Evolutionary conservation across 1,140 invertebrate species (phyloP).

Genomic region (Hermetia illucens): DNA sequence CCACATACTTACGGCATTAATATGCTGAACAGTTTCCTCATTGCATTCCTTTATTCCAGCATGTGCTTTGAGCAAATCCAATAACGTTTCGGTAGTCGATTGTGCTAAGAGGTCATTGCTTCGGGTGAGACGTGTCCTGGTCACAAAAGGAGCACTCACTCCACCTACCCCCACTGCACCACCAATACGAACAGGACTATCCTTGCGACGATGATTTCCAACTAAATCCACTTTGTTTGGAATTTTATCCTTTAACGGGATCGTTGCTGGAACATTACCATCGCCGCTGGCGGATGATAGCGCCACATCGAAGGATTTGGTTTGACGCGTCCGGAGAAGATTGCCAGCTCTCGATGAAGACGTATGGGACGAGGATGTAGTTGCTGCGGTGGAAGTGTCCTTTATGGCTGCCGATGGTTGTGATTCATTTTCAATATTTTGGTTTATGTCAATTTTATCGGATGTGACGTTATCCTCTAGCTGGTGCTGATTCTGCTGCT

Average conservation of each 20-base stretch:
- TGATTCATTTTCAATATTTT: not conserved
- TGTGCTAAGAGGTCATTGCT: slow-evolving; percentile 22
- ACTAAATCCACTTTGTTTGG: too few relatives aligned
- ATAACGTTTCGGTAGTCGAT: slow-evolving; percentile 24
- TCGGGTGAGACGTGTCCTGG: slow-evolving; percentile 4
- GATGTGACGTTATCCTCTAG: too few relatives aligned
- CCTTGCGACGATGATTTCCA: too few relatives aligned
- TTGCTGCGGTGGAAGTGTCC: too few relatives aligned
- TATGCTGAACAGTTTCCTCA: slow-evolving; percentile 25
- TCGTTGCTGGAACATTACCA: too few relatives aligned
- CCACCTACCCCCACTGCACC: too few relatives aligned
- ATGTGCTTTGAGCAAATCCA: slow-evolving; percentile 27
- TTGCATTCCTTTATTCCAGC: slow-evolving; percentile 27
- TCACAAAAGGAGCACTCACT: not conserved
- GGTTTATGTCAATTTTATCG: not conserved
- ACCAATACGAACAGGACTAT: too few relatives aligned
- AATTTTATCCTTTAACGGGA: not conserved
- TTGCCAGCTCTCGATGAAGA: too few relatives aligned
- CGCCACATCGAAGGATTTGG: not conserved
- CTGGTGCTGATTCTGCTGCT: not conserved
- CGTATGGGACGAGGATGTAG: too few relatives aligned
- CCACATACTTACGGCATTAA: slow-evolving; percentile 21
- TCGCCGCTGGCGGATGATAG: too few relatives aligned
- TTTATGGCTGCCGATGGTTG: too few relatives aligned
- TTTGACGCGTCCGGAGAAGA: not conserved